Evolutionary conservation across 1,140 invertebrate genomes (phyloP).

Genomic region (Leptestheria dahalacensis): DNA sequence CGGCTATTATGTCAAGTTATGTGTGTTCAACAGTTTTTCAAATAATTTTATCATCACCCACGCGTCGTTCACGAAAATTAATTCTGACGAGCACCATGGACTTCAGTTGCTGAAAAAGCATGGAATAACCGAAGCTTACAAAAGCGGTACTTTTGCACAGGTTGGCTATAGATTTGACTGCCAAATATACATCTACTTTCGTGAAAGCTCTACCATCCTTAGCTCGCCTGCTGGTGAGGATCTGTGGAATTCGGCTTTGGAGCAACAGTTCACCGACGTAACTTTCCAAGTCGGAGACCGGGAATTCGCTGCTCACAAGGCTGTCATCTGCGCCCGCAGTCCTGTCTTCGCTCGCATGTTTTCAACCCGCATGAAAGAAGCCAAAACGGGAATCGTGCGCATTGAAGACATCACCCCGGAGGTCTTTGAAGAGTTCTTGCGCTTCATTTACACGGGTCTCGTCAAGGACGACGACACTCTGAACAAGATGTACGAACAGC

Average conservation of each 20-base stretch:
- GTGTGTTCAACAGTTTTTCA: too few relatives aligned
- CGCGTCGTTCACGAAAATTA: too few relatives aligned
- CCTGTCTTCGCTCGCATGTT: constrained; percentile 21
- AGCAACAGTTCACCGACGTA: constrained; percentile 5
- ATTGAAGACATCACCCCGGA: constrained; percentile 13
- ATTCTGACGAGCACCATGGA: too few relatives aligned
- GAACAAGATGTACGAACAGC: neutral
- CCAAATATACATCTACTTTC: too few relatives aligned
- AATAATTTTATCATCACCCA: too few relatives aligned
- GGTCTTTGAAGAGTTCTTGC: constrained; percentile 10
- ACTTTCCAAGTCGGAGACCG: neutral
- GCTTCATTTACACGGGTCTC: constrained; percentile 11
- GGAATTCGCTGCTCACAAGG: constrained; percentile 8
- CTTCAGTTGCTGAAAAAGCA: too few relatives aligned
- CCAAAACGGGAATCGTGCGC: neutral
- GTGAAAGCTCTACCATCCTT: too few relatives aligned
- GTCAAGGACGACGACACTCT: neutral
- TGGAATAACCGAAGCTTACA: too few relatives aligned
- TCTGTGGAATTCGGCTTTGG: neutral
- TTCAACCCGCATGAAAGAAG: constrained; percentile 9
- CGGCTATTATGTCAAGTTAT: too few relatives aligned
- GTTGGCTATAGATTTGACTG: too few relatives aligned
- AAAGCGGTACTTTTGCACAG: too few relatives aligned
- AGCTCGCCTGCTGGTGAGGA: too few relatives aligned
- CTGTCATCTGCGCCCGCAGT: constrained; percentile 13